Percentiles rank a stretch among this genome's conserved stretches.
These are phyloP conservation scores for Paratrypauchen microcephalus DNA, from an alignment of 2,797 vertebrate species.

Conservation along the genomic window DNA sequence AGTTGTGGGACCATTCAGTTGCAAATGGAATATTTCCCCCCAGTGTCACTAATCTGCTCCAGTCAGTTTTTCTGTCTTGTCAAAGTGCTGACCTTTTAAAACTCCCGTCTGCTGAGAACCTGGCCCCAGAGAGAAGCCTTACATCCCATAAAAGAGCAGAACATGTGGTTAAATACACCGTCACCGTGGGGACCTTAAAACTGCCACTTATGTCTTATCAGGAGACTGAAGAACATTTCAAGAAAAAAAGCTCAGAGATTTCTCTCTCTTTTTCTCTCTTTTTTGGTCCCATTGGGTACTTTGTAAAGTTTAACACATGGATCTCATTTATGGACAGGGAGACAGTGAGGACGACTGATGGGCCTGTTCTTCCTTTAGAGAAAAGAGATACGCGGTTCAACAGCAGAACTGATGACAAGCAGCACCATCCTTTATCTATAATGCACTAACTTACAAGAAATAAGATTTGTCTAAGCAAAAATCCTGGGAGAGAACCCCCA, in stretches of 20 bases:
- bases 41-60: constrained; percentile 13
- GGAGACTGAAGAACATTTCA: constrained; percentile 1
- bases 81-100: constrained; percentile 46
- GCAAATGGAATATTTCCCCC: constrained; percentile 27
- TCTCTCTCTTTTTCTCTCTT: neutral
- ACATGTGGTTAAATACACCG: constrained; percentile 47
- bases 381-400: no score
- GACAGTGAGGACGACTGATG: neutral
- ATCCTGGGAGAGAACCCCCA: no score
- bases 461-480: no score
- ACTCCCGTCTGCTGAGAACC: constrained; percentile 23
- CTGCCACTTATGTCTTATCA: constrained; percentile 17
- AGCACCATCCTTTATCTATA: no score
- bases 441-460: no score
- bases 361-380: neutral
- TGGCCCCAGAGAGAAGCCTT: constrained; percentile 19
- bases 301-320: constrained; percentile 50
- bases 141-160: neutral
- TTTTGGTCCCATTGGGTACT: constrained; percentile 4
- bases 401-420: no score
- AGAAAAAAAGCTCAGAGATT: constrained; percentile 9
- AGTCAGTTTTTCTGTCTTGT: constrained; percentile 20
- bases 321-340: constrained; percentile 41
- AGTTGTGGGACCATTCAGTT: constrained; percentile 1
- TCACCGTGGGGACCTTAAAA: constrained; percentile 36